A percentile compares a stretch with the other conserved stretches of the same genome.
Conservation (phyloP, 2,797 vertebrate species). For the Mus minutoides region DNA sequence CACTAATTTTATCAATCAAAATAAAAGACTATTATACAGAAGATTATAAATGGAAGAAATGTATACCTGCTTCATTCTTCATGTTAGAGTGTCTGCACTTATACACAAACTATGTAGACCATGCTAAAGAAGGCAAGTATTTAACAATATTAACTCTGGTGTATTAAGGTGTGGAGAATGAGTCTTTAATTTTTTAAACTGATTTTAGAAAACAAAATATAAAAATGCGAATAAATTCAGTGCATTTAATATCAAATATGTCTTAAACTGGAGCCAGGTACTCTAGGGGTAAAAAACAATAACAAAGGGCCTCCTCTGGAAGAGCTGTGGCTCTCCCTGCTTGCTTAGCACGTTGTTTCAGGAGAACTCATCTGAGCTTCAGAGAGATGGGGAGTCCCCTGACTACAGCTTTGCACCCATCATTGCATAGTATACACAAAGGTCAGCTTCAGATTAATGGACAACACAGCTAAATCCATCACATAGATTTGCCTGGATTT, state of each 20-base stretch:
- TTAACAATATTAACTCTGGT: neutral
- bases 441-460: neutral
- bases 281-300: neutral
- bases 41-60: neutral
- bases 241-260: neutral
- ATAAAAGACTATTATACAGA: neutral
- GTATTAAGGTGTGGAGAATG: neutral
- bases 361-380: neutral
- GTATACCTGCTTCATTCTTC: neutral
- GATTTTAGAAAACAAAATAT: neutral
- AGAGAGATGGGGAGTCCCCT: neutral
- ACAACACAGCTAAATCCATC: slow-evolving; percentile 27
- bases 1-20: neutral
- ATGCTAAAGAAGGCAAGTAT: neutral
- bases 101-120: neutral
- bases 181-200: neutral
- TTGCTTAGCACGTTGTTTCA: too few relatives aligned
- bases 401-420: neutral
- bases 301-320: neutral
- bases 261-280: neutral
- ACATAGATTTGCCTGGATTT: slow-evolving; percentile 28
- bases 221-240: neutral
- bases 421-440: neutral
- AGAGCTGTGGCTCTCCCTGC: neutral
- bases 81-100: neutral